Percentiles rank a stretch among this genome's conserved stretches.
phyloP scores from a whole-genome alignment of 2,113 vertebrate genomes.

The Sturnira hondurensis region DNA sequence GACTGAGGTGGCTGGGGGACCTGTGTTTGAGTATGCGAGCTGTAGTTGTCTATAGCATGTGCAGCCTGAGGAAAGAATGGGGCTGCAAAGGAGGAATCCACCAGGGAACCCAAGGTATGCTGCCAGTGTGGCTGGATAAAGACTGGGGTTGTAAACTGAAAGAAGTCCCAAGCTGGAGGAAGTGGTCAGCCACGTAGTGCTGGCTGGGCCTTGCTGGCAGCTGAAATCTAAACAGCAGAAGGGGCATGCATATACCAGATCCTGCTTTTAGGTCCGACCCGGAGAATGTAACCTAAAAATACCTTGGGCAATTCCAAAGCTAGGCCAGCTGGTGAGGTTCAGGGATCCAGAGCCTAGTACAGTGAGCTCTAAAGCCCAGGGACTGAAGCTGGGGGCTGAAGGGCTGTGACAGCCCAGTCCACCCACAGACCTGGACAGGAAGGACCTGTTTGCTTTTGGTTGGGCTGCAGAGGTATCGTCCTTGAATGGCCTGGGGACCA shows the following conservation, averaged over 20 bases:
- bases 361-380: neutral
- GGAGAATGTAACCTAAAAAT: neutral
- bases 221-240: neutral
- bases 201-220: too few relatives aligned
- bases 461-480: neutral
- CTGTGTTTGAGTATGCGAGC: neutral
- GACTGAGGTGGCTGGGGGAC: neutral
- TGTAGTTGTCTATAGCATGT: neutral
- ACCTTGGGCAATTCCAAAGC: neutral
- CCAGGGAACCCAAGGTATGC: too few relatives aligned
- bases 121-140: neutral
- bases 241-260: neutral
- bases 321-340: neutral
- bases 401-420: too few relatives aligned
- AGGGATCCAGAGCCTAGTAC: neutral
- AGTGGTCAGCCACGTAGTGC: too few relatives aligned
- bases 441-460: neutral
- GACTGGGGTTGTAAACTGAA: neutral
- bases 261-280: neutral
- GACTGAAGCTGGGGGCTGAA: neutral
- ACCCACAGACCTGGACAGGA: neutral
- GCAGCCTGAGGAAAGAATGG: neutral
- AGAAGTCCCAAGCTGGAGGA: neutral
- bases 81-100: neutral
- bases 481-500: neutral